Evolutionary conservation across 2,888 invertebrate genomes (phyloP).

Genomic region (Drosophila vallismaia): DNA sequence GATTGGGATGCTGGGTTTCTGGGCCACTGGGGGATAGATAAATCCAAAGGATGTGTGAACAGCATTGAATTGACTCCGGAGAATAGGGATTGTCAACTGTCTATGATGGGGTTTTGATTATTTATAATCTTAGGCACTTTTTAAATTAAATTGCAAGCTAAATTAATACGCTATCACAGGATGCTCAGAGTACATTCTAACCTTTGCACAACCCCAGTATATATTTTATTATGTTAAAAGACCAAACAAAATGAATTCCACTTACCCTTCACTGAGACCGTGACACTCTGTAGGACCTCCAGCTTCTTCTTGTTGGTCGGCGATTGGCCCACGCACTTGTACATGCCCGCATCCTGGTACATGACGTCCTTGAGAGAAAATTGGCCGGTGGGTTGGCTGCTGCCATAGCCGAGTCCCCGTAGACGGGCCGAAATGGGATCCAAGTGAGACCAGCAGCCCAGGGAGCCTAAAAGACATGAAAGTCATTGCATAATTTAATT

Average conservation of each 20-base stretch:
- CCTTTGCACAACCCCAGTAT: no score
- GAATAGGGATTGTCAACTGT: neutral
- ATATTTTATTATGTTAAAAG: no score
- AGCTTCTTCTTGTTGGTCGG: conserved; percentile 84
- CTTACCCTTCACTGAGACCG: conserved; percentile 86
- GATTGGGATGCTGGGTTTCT: conserved; percentile 17
- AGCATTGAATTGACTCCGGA: neutral
- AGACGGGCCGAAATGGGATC: conserved; percentile 85
- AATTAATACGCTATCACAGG: no score
- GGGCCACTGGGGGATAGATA: conserved; percentile 2
- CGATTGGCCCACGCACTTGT: conserved; percentile 87
- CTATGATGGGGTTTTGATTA: conserved; percentile 1
- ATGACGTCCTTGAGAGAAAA: conserved; percentile 88
- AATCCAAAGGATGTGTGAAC: conserved; percentile 4
- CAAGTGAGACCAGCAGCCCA: conserved; percentile 88
- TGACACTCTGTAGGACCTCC: conserved; percentile 85
- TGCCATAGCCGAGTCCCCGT: conserved; percentile 86
- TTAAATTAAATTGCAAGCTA: neutral
- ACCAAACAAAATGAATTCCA: conserved; percentile 22
- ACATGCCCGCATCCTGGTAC: conserved; percentile 91
- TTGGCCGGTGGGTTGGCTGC: conserved; percentile 85
- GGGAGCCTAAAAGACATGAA: conserved; percentile 84
- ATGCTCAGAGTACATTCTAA: no score
- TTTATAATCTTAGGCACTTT: neutral
- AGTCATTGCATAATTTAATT: conserved; percentile 74